Evolutionary conservation across 1,140 invertebrate species (phyloP), one percentile per base, ranked within the genome.

Genomic region (Aleiodes sp.): DNA sequence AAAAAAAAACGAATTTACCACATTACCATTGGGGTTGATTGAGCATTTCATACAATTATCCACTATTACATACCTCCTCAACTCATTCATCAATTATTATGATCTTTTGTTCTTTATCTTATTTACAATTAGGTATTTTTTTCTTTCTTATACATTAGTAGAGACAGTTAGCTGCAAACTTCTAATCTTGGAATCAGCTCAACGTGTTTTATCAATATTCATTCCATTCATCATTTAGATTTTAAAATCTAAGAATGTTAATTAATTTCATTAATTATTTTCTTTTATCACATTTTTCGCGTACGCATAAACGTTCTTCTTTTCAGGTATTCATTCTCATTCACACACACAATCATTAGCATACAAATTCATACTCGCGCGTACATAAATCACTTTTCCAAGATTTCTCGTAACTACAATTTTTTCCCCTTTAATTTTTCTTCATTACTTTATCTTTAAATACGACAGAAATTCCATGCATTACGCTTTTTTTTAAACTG

Each of bases 221-320:
- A 83, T 24, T 2, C 16, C 16, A 46, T 19, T 41, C 6, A 16
- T 43, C 26, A 6, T 52, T 52, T 21, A 52, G 16, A 12, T 21
- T 52, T 16, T 52, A 16, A 52, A 74, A 71, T 66, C 64, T 78
- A 85, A 82, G 70, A 75, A 79, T 82, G 77, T 83, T 84, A 78
- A 83, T 83, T 82, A 79, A 80, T 81, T 84, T 80, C 77, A 80
- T 83, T 82, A 80, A 80, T 84, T 81, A 80, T 70, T 82, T 31
- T 19, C 19, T 64, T 64, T 84, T 86, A 86, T 86, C 84, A 86
- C 84, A 86, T 85, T 84, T 76, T 84, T 82, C 76, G 75, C 81
- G 78, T 82, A 80, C 78, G 80, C 75, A 77, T 52, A 70, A 70
- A 76, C 71, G 72, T 71, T 75, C 41, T 46, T 71, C 71, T 70